These are phyloP conservation scores for Priocnemis perturbator DNA, from an alignment of 2,888 invertebrate species.

Conservation along the genomic window DNA sequence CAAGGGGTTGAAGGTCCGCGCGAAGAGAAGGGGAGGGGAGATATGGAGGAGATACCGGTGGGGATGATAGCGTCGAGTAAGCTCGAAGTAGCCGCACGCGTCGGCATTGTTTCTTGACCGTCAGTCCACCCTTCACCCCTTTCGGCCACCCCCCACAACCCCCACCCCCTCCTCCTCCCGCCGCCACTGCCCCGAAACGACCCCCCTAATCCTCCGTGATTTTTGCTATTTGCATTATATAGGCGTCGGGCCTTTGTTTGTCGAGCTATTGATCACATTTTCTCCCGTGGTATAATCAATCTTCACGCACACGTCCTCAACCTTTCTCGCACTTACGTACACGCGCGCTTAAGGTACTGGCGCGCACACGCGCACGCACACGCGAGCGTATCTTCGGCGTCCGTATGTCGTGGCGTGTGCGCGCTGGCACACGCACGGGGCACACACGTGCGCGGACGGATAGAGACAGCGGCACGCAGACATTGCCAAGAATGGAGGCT, in stretches of 20 bases:
- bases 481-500: constrained; percentile 20
- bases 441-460: constrained; percentile 23
- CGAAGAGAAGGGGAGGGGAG: constrained; percentile 9
- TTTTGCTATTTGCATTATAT: constrained; percentile 72
- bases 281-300: constrained; percentile 75
- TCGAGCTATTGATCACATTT: constrained; percentile 75
- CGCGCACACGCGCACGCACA: constrained; percentile 16
- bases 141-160: background rate
- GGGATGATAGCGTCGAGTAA: constrained; percentile 36
- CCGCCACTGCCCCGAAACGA: constrained; percentile 22
- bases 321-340: constrained; percentile 58
- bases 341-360: constrained; percentile 14
- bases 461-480: too few species aligned
- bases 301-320: constrained; percentile 69
- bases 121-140: constrained; percentile 37
- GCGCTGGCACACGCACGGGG: constrained; percentile 34
- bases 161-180: constrained; percentile 15
- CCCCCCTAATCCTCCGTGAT: constrained; percentile 65
- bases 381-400: constrained; percentile 18
- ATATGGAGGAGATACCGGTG: constrained; percentile 1
- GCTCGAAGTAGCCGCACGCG: constrained; percentile 54
- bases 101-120: constrained; percentile 60
- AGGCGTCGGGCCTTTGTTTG: constrained; percentile 71
- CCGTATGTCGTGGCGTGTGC: background rate
- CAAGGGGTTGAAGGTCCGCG: constrained; percentile 4